Percentiles rank a stretch among this genome's conserved stretches.
phyloP scores from a whole-genome alignment of 2,113 vertebrate genomes.

The Eulemur rufifrons region DNA sequence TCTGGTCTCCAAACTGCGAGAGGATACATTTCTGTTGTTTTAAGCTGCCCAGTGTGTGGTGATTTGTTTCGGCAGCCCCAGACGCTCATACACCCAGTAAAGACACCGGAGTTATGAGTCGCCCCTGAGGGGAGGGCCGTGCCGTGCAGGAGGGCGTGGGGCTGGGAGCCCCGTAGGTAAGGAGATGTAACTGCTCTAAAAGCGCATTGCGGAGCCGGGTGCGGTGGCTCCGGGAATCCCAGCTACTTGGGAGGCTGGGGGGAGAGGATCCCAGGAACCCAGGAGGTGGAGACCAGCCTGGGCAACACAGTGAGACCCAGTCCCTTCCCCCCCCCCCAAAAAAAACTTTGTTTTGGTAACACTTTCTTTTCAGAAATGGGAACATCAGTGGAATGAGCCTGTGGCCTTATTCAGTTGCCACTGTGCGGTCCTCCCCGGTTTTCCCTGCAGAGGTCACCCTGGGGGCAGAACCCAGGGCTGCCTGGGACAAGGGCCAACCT shows the following conservation, averaged over 20 bases:
- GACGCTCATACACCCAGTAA: not conserved
- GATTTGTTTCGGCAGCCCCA: not conserved
- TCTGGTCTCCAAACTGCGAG: not conserved
- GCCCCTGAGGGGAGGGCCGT: not conserved
- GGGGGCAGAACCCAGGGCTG: not conserved
- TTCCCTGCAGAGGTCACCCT: not conserved
- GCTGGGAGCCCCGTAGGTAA: not conserved
- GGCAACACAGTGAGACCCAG: no score
- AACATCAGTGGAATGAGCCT: not conserved
- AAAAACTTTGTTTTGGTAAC: not conserved
- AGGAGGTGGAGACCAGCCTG: no score
- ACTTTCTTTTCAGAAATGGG: not conserved
- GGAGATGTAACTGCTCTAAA: fast-evolving
- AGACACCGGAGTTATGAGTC: not conserved
- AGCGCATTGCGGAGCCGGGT: no score
- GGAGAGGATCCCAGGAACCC: no score
- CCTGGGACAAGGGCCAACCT: not conserved
- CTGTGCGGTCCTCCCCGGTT: fast-evolving
- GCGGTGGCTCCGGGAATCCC: no score
- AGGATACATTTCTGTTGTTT: not conserved
- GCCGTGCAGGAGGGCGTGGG: not conserved
- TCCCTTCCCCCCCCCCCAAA: no score
- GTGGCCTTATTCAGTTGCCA: not conserved
- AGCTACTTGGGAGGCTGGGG: no score
- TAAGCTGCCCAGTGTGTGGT: not conserved